Percentiles rank a stretch among this genome's conserved stretches.
Evolutionary conservation across 2,888 invertebrate genomes (phyloP).

Genomic region (Emmelina monodactyla): DNA sequence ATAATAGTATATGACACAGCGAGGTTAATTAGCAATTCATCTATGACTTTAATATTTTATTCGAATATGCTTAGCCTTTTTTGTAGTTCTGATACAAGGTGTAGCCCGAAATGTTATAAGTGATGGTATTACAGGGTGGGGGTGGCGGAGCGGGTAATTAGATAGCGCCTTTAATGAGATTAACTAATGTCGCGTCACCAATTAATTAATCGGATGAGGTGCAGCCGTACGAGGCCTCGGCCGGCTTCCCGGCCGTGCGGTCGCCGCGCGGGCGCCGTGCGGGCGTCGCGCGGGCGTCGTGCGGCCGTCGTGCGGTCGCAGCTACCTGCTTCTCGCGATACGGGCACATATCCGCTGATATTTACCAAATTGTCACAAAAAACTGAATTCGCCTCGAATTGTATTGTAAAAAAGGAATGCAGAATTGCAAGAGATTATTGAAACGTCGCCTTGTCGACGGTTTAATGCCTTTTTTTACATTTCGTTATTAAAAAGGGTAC

Average conservation of each 20-base stretch:
- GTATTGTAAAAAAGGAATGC: not conserved
- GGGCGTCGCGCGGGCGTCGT: not conserved
- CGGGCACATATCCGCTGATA: not conserved
- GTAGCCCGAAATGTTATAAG: not conserved
- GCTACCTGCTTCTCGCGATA: slow-evolving; percentile 1
- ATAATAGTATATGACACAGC: too few species aligned
- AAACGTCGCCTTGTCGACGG: slow-evolving; percentile 10
- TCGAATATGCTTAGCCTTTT: not conserved
- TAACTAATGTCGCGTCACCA: slow-evolving; percentile 19
- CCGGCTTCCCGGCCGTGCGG: not conserved
- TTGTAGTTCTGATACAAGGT: not conserved
- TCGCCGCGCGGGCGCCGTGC: not conserved
- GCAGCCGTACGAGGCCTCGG: not conserved
- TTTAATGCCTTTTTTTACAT: too few species aligned
- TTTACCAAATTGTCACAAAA: slow-evolving; percentile 2
- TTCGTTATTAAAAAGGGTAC: too few species aligned
- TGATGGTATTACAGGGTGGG: too few species aligned
- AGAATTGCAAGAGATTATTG: slow-evolving; percentile 5
- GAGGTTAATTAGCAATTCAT: too few species aligned
- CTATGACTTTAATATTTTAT: too few species aligned
- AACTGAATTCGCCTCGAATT: slow-evolving; percentile 1
- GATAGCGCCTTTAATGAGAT: slow-evolving; percentile 17
- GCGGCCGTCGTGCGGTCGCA: not conserved
- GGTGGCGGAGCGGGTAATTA: slow-evolving; percentile 3
- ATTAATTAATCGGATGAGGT: slow-evolving; percentile 6